Evolutionary conservation across 1,140 invertebrate species (phyloP).

Genomic region (Lepidurus couesii): DNA sequence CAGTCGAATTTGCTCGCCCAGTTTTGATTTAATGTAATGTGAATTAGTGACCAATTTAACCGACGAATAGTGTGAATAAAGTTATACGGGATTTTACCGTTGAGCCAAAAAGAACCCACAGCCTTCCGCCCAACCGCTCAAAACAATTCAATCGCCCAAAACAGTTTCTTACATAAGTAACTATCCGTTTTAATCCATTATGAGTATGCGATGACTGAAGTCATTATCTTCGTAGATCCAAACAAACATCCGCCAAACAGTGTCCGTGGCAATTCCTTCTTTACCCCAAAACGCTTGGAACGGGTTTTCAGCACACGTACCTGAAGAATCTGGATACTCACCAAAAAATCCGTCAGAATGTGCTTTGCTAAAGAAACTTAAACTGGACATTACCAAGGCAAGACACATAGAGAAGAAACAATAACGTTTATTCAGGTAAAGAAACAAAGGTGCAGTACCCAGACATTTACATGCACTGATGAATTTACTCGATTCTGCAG

Average conservation of each 20-base stretch:
- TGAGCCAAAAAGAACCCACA: too few relatives aligned
- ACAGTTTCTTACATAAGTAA: too few relatives aligned
- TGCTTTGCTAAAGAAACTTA: slow-evolving; percentile 13
- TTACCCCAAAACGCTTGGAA: slow-evolving; percentile 18
- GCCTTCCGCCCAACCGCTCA: too few relatives aligned
- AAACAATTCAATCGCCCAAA: too few relatives aligned
- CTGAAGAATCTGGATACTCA: slow-evolving; percentile 22
- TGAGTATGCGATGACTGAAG: neutral
- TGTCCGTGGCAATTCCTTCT: neutral
- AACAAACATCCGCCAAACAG: neutral
- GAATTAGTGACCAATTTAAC: too few relatives aligned
- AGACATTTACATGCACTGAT: neutral
- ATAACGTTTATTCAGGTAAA: neutral
- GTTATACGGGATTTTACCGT: too few relatives aligned
- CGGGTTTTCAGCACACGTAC: neutral
- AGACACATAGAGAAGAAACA: neutral
- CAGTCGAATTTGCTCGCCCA: too few relatives aligned
- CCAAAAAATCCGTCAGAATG: neutral
- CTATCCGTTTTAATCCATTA: neutral
- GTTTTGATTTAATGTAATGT: too few relatives aligned
- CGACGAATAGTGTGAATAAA: too few relatives aligned
- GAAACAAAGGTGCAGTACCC: neutral
- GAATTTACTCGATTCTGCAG: slow-evolving; percentile 13
- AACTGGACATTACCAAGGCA: neutral
- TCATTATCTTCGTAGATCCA: neutral